phyloP scores from a whole-genome alignment of 2,888 invertebrate species.

The Acanthosoma haemorrhoidale region DNA sequence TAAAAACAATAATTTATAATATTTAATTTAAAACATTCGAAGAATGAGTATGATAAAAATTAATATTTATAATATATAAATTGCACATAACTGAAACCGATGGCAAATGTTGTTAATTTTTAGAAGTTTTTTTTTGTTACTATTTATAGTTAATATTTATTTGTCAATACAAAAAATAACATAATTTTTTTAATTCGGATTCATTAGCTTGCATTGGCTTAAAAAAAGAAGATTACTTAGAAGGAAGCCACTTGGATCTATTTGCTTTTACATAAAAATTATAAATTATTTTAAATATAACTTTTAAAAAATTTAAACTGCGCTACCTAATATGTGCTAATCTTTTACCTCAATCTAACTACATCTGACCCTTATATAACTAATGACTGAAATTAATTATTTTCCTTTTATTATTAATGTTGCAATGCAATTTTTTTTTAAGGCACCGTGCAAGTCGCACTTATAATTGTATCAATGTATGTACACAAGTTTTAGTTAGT shows the following conservation, averaged over 20 bases:
- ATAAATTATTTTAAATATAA: not conserved
- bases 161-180: conserved; percentile 8
- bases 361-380: conserved; percentile 7
- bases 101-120: not conserved
- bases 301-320: not conserved
- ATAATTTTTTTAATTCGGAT: conserved; percentile 24
- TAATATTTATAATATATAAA: not conserved
- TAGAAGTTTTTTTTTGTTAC: not conserved
- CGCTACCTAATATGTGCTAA: not conserved
- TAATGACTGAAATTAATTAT: conserved; percentile 13
- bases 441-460: conserved; percentile 32
- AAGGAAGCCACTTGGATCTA: conserved; percentile 32
- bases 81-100: not conserved
- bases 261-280: not conserved
- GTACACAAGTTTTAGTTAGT: not conserved
- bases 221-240: not conserved
- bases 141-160: not conserved
- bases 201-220: conserved; percentile 20
- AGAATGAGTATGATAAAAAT: not conserved
- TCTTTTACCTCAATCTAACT: not conserved
- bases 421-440: conserved; percentile 20
- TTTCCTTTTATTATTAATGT: conserved; percentile 3
- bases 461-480: conserved; percentile 3
- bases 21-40: not conserved
- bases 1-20: not conserved